These are phyloP conservation scores for Trichopria drosophilae DNA, from an alignment of 2,888 invertebrate species.

Conservation along the genomic window DNA sequence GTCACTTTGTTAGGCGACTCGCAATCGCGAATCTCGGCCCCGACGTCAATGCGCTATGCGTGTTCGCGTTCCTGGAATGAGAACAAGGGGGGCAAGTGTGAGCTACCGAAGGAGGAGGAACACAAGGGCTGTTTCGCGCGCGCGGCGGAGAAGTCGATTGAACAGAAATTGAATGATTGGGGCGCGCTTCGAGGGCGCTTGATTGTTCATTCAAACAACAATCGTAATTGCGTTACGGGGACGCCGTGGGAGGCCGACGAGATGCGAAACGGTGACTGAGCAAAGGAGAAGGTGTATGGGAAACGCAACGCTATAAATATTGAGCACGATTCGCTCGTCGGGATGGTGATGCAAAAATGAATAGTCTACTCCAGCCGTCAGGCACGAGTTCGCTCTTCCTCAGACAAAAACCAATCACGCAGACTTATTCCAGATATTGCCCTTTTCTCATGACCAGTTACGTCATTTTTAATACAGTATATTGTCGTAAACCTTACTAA, in stretches of 20 bases:
- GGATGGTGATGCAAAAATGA: too few relatives aligned
- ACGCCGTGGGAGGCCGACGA: slow-evolving; percentile 29
- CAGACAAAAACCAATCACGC: too few relatives aligned
- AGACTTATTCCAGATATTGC: too few relatives aligned
- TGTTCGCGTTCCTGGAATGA: slow-evolving; percentile 8
- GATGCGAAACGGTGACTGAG: slow-evolving; percentile 20
- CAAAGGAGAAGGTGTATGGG: slow-evolving; percentile 16
- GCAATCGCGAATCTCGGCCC: slow-evolving; percentile 22
- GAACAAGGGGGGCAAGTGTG: too few relatives aligned
- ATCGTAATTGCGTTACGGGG: slow-evolving; percentile 59
- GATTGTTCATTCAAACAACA: slow-evolving; percentile 60
- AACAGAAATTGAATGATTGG: slow-evolving; percentile 60
- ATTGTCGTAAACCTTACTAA: too few relatives aligned
- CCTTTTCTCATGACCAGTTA: too few relatives aligned
- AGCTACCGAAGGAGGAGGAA: slow-evolving; percentile 1
- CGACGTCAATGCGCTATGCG: slow-evolving; percentile 19
- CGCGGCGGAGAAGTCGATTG: slow-evolving; percentile 53
- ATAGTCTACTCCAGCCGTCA: too few relatives aligned
- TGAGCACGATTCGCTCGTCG: too few relatives aligned
- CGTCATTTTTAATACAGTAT: too few relatives aligned
- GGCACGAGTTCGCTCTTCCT: too few relatives aligned
- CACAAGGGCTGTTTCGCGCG: too few relatives aligned
- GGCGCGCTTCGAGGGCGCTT: slow-evolving; percentile 57
- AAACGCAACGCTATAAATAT: too few relatives aligned
- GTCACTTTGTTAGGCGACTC: slow-evolving; percentile 35